These are phyloP conservation scores for Callinectes sapidus DNA, from an alignment of 2,888 invertebrate species.

Conservation along the genomic window DNA sequence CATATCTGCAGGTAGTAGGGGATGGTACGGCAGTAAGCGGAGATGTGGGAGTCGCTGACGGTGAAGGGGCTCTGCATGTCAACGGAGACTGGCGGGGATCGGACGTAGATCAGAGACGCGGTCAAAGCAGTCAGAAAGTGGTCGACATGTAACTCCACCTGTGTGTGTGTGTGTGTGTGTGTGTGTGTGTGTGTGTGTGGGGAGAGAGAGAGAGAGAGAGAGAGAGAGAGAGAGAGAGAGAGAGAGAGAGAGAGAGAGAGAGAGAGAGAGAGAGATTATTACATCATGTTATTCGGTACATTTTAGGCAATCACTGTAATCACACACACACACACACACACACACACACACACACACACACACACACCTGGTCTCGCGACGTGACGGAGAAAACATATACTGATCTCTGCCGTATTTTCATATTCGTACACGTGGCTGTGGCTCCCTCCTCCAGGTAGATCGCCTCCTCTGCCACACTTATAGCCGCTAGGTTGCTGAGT, in stretches of 20 bases:
- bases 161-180: too few species aligned
- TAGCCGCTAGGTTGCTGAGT: constrained; percentile 42
- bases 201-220: background rate
- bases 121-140: background rate
- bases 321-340: constrained; percentile 7
- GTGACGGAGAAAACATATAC: constrained; percentile 37
- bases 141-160: background rate
- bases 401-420: background rate
- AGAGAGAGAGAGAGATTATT: background rate
- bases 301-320: background rate
- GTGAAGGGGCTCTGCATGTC: constrained; percentile 40
- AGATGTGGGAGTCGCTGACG: constrained; percentile 41
- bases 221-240: constrained; percentile 9
- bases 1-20: constrained; percentile 52
- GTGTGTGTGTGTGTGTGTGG: too few species aligned
- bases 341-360: background rate
- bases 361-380: background rate
- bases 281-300: background rate
- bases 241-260: constrained; percentile 9
- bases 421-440: constrained; percentile 6
- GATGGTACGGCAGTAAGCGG: constrained; percentile 50
- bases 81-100: constrained; percentile 32
- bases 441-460: constrained; percentile 53
- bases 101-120: constrained; percentile 7
- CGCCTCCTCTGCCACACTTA: constrained; percentile 40